These are phyloP conservation scores for Sitta europaea DNA, from an alignment of 2,113 vertebrate species.

Conservation along the genomic window DNA sequence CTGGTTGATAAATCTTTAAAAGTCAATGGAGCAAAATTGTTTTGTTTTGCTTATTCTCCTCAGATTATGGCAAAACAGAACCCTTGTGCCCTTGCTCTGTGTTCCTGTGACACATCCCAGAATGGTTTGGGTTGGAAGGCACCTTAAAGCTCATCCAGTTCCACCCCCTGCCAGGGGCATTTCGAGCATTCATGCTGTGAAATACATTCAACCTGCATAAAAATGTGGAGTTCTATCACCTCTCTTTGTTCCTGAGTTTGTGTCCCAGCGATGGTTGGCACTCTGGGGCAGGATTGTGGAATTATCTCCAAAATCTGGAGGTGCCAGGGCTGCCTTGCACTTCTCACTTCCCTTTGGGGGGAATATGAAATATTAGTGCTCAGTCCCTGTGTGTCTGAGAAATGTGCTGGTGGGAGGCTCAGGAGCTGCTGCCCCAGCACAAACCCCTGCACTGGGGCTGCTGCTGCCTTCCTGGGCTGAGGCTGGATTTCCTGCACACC, in stretches of 20 bases:
- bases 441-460: neutral
- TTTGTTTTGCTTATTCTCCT: neutral
- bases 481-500: neutral
- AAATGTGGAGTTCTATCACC: accelerated
- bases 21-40: neutral
- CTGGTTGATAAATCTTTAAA: neutral
- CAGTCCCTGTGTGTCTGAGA: neutral
- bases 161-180: neutral
- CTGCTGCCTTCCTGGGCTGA: neutral
- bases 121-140: neutral
- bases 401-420: neutral
- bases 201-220: accelerated
- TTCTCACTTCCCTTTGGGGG: neutral
- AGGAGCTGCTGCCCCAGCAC: neutral
- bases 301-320: neutral
- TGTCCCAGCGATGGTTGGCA: accelerated
- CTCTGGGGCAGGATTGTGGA: neutral
- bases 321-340: neutral
- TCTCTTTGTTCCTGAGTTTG: neutral
- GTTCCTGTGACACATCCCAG: neutral
- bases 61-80: neutral
- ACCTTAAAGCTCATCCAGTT: neutral
- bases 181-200: accelerated
- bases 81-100: accelerated
- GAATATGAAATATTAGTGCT: conserved; percentile 20